Percentiles rank a stretch among this genome's conserved stretches.
Conservation (phyloP, 2,113 vertebrate genomes). For the Odocoileus virginianus region DNA sequence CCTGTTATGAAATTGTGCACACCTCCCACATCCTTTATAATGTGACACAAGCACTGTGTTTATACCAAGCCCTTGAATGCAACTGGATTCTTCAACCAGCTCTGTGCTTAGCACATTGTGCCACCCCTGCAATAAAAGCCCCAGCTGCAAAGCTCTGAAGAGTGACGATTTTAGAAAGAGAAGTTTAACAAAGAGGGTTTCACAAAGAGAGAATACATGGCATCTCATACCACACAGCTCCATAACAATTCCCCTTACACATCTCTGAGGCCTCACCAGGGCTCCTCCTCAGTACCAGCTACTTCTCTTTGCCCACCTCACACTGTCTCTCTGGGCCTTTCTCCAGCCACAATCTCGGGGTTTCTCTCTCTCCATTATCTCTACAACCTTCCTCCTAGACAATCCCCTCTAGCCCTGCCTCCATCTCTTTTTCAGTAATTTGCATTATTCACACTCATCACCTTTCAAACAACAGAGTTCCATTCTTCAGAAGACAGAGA, state of each 20-base stretch:
- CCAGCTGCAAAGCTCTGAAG: not conserved
- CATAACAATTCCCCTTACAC: not conserved
- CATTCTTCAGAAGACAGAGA: slow-evolving; percentile 4
- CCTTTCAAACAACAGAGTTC: not conserved
- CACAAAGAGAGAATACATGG: not conserved
- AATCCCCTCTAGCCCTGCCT: not conserved
- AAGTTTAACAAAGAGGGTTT: not conserved
- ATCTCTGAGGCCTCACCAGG: not conserved
- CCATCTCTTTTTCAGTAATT: not conserved
- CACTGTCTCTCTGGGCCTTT: not conserved
- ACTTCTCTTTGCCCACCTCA: not conserved
- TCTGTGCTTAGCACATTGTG: not conserved
- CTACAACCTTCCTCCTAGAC: not conserved
- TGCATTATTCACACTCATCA: not conserved
- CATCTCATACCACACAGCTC: not conserved
- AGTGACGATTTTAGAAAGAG: not conserved
- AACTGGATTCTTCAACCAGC: not conserved
- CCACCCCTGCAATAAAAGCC: not conserved
- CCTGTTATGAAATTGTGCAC: not conserved
- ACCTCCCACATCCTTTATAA: not conserved
- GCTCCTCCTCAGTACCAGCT: not conserved
- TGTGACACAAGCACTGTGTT: not conserved
- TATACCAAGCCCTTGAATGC: not conserved
- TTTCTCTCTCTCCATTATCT: not conserved
- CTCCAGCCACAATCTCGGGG: not conserved